Evolutionary conservation across 2,797 vertebrate genomes (phyloP), one percentile per base, ranked within the genome.

Genomic region (Thripadectes ignobilis): DNA sequence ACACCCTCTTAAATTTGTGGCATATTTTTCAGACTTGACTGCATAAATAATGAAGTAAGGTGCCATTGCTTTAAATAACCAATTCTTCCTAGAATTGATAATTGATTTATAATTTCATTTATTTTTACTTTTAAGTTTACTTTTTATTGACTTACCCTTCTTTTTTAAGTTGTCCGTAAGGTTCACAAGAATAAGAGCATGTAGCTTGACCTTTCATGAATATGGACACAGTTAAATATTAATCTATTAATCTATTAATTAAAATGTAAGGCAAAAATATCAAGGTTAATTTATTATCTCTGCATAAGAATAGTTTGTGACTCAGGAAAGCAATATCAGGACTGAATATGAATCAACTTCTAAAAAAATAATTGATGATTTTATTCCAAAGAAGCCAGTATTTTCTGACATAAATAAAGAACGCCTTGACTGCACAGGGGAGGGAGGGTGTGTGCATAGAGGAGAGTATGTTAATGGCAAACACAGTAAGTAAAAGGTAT

Each of bases 391-490:
- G 14, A 79, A 41, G 7, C 2, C 61, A 49, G 9, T 18, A 14
- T 14, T 75, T 48, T 43, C 54, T 65, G 4, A 26, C 2, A 6
- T 7, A 18, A 76, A 2, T 15, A 51, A 83, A 23, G 13, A 32
- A 30, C 14, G 13, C 15, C 9, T 66, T 65, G 18, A 20, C 23
- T 61, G 63, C 38, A 18, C 0, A 51, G 19, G 16, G 18, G 6
- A 62, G 2, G 26, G 13, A 62, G 2, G 22, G 11, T 0, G 8
- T 10, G 36, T 15, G 14, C 34, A 49, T 0, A 45, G 45, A 34
- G 45, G 34, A 71, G 21, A 39, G 18, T 7, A 4, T 18, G 57
- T 26, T 66, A 71, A 46, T 41, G 20, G 43, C 12, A 92, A 80
- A 34, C 29, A n/a, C 15, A 39, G 20, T 4, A 10, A 82, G 43